Percentiles rank a stretch among this genome's conserved stretches.
Conservation (phyloP, 2,113 vertebrate genomes). For the Coregonus clupeaformis region DNA sequence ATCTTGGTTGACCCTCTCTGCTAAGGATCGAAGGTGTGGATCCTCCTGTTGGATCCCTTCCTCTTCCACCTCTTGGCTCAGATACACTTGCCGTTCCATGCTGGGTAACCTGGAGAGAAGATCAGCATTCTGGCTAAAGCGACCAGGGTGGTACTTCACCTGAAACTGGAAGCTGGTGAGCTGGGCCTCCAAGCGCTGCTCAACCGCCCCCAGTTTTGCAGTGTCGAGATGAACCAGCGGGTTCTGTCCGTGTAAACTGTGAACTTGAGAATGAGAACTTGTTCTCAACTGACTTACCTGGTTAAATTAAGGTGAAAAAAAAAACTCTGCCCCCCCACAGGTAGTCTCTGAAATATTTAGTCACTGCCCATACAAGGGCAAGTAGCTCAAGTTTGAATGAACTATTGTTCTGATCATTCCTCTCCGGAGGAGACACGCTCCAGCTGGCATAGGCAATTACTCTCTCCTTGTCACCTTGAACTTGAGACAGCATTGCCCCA, state of each 20-base stretch:
- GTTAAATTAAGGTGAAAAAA: too few species aligned
- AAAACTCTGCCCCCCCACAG: slow-evolving; percentile 9
- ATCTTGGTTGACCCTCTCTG: too few species aligned
- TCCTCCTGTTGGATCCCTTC: too few species aligned
- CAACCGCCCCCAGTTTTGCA: background rate
- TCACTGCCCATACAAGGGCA: background rate
- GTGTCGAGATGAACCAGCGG: background rate
- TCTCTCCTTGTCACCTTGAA: background rate
- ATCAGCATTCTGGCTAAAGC: background rate
- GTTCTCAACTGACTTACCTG: too few species aligned
- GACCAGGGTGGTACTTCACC: background rate
- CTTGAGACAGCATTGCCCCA: slow-evolving; percentile 5
- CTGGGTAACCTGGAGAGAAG: background rate
- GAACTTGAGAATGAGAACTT: too few species aligned
- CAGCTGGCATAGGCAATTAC: slow-evolving; percentile 10
- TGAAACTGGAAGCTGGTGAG: slow-evolving; percentile 6
- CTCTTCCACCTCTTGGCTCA: too few species aligned
- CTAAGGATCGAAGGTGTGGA: too few species aligned
- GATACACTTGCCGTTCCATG: background rate
- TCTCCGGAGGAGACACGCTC: background rate
- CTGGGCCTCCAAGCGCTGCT: background rate
- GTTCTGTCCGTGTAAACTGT: background rate
- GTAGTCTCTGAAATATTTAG: slow-evolving; percentile 11
- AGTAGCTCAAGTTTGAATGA: slow-evolving; percentile 1
- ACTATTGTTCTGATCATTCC: slow-evolving; percentile 10